Base-by-base conservation (phyloP, 2,888 invertebrate genomes). In the Leptarthrus brevirostris region DNA sequence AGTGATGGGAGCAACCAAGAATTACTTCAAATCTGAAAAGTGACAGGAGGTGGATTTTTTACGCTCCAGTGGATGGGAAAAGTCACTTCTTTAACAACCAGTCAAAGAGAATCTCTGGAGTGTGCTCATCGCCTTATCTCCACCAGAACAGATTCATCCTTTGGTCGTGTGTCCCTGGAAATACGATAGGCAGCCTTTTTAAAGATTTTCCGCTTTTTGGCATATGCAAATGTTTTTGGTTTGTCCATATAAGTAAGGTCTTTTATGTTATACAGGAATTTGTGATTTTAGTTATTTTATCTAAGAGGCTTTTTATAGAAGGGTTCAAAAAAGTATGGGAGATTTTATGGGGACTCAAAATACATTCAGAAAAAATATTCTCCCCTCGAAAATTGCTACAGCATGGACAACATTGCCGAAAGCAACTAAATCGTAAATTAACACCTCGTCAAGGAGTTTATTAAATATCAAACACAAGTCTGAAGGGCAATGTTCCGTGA, bases 401-500 rank as follows among this genome's bases (percentile, higher is more conserved):
- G n/a, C 26, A 14, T 10, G 14, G 30, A 34, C 6, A 20, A 36
- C 16, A 34, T 18, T 4, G 3, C 16, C 10, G 16, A 61, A 12
- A 61, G 4, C n/a, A 10, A 36, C 6, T 16, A 52, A 49, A 30
- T 53, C 40, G 40, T 72, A 72, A 72, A 72, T 72, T 72, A 72
- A 58, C 72, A 72, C 72, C 44, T 71, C 71, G 40, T 49, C 69
- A 52, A 52, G 69, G 30, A 71, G 71, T 30, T 36, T 26, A 72
- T 75, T 12, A 58, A 56, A 58, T 47, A 54, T 16, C 66, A 53
- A 40, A 54, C 47, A 72, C 26, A 75, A 74, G 53, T 66, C 53
- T 40, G 18, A 4, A 44, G 34, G 40, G 72, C 69, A 75, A 75
- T 75, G 74, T 72, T 58, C 69, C 74, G 69, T 75, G 72, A 72